Evolutionary conservation across 2,888 invertebrate species (phyloP).

Genomic region (Trypoxylon attenuatum): DNA sequence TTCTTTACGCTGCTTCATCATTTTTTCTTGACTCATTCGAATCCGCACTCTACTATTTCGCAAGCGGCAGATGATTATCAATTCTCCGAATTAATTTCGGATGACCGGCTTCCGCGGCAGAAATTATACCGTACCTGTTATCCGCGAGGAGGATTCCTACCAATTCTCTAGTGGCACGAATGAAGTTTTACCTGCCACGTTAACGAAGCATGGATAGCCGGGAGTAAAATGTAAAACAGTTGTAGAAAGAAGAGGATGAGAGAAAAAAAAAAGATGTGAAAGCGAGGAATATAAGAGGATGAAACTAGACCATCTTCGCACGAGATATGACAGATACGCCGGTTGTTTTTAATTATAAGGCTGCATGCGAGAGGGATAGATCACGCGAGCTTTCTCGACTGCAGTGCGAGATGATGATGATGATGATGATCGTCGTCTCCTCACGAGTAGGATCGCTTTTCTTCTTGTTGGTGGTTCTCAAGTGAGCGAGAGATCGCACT

Average conservation of each 20-base stretch:
- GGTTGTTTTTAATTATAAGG: conserved; percentile 55
- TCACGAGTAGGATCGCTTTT: too few species aligned
- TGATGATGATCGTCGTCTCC: too few species aligned
- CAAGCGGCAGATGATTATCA: conserved; percentile 15
- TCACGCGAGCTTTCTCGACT: conserved; percentile 42
- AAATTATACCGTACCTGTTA: conserved; percentile 28
- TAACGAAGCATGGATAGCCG: conserved; percentile 5
- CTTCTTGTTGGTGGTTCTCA: too few species aligned
- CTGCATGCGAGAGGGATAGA: conserved; percentile 43
- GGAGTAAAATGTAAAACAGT: conserved; percentile 44
- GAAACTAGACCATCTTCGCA: conserved; percentile 43
- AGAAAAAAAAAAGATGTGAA: conserved; percentile 36
- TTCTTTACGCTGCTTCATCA: too few species aligned
- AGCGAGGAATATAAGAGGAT: too few species aligned
- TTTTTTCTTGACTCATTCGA: not conserved
- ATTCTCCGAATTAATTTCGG: conserved; percentile 18
- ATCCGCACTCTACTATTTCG: not conserved
- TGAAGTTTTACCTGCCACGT: too few species aligned
- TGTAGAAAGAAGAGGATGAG: conserved; percentile 36
- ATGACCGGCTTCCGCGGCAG: conserved; percentile 13
- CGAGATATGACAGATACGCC: conserved; percentile 54
- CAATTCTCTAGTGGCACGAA: conserved; percentile 27
- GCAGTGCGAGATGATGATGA: too few species aligned
- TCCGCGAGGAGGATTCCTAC: conserved; percentile 18
- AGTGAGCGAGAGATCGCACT: not conserved